Conservation (phyloP, 2,113 vertebrate genomes). For the Ciconia maguari region DNA sequence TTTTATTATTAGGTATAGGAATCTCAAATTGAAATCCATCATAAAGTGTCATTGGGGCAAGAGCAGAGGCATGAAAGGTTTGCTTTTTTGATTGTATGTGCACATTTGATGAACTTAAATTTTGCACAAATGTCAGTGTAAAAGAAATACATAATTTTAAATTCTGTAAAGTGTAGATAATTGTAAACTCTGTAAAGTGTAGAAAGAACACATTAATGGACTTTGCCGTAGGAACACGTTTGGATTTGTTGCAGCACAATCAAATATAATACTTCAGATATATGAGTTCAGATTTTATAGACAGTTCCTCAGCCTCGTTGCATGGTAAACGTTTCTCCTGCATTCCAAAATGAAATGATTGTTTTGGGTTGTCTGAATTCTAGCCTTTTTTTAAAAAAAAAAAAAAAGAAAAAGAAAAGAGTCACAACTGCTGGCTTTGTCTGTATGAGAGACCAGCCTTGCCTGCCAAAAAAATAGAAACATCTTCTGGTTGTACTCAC, state of each 20-base stretch:
- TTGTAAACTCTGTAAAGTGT: neutral
- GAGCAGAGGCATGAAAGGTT: neutral
- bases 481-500: neutral
- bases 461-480: neutral
- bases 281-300: neutral
- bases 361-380: neutral
- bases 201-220: neutral
- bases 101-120: neutral
- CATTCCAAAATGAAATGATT: neutral
- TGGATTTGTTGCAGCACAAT: neutral
- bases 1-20: neutral
- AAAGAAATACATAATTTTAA: neutral
- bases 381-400: neutral
- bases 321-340: rapidly evolving
- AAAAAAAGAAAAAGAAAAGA: neutral
- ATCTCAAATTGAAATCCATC: neutral
- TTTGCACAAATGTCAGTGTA: neutral
- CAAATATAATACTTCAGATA: neutral
- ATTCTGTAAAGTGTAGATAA: neutral
- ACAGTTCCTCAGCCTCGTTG: neutral
- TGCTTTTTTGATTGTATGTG: neutral
- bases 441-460: neutral
- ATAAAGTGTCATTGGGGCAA: neutral
- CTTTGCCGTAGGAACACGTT: neutral
- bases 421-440: neutral